Base-by-base conservation (phyloP, 2,113 vertebrate species). In the Mugil cephalus region DNA sequence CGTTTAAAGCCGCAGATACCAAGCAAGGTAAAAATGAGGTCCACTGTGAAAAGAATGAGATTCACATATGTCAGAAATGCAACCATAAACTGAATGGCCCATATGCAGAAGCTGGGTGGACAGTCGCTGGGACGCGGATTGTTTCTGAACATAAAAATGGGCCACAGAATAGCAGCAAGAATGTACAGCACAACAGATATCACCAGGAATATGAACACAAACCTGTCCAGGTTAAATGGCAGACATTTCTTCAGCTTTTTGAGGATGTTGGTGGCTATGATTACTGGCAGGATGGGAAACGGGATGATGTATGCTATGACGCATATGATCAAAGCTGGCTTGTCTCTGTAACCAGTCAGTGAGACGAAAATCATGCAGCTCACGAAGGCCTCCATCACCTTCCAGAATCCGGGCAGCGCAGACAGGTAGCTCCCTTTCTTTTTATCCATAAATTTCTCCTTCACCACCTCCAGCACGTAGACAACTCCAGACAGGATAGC, bases 301-400 rank as follows among this genome's bases (percentile, higher is more conserved):
- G 95, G 96, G 84, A 96, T 81, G 75, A 66, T 65, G 7, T 96
- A 96, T 1, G 94, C 93, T 0, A 95, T 83, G 9, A 96, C 73
- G 0, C 95, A 96, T 82, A 94, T 74, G 47, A 92, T 91, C 50
- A 95, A 69, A 7, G 81, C 90, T 0, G 88, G 9, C 1, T 15
- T 61, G 6, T 9, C 34, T 0, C 50, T 50, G 52, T 84, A 10
- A 11, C 74, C 65, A 0, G 0, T 5, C 18, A 87, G 79, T 51
- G 94, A 90, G 13, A 89, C 74, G 61, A 95, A 95, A 85, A 96
- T 96, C 7, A 96, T 89, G 39, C 95, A 95, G 61, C 94, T 94
- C 56, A 95, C 87, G 0, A 95, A 97, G 24, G 94, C 91, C 65
- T 97, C 94, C 4, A 95, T 83, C 7, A 96, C 94, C 71, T 96